Conservation (phyloP, 2,113 vertebrate genomes). For the Mugil cephalus region DNA sequence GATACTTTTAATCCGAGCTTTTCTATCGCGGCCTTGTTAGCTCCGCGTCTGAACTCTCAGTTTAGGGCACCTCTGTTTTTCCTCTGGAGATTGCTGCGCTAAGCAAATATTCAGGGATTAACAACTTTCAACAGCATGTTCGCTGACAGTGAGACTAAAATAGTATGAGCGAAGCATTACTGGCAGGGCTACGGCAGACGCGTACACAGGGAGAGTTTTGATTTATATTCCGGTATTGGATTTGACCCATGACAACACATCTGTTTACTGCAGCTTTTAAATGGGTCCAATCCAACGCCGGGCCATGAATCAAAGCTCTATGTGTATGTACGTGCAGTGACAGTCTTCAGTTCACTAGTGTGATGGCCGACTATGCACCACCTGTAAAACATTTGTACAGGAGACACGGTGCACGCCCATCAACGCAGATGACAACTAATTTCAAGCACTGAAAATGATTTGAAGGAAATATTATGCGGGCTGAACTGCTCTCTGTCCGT, state of each 20-base stretch:
- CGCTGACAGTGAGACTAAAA: background rate
- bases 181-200: background rate
- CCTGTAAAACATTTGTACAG: too few species aligned
- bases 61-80: background rate
- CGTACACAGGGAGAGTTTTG: background rate
- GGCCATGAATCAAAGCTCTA: too few species aligned
- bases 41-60: background rate
- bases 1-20: constrained; percentile 34
- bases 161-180: background rate
- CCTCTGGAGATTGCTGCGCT: background rate
- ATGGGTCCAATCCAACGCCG: too few species aligned
- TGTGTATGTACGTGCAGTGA: too few species aligned
- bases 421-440: too few species aligned
- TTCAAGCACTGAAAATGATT: too few species aligned
- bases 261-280: too few species aligned
- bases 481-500: too few species aligned
- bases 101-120: background rate
- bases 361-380: too few species aligned
- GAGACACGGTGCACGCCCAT: too few species aligned
- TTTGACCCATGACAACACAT: background rate
- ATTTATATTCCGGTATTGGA: background rate
- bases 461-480: too few species aligned
- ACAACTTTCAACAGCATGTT: background rate
- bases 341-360: too few species aligned
- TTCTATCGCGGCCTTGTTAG: constrained; percentile 49